Conservation (phyloP, 1,140 invertebrate genomes). For the Hydropsyche tenuis region DNA sequence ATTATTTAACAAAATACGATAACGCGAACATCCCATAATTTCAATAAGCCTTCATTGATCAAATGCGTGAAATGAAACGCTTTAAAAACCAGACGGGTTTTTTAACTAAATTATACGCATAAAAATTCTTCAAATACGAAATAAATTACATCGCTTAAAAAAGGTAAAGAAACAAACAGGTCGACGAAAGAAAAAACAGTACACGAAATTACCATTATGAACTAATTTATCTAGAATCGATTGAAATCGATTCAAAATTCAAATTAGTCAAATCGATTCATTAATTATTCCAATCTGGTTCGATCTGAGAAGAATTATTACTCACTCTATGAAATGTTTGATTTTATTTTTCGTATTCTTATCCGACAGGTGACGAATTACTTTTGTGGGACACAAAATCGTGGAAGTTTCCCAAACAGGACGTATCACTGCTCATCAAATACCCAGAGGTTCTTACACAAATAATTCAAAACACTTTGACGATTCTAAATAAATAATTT, state of each 20-base stretch:
- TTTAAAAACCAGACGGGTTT: no score
- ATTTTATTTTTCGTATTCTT: slow-evolving; percentile 20
- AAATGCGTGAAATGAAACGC: background rate
- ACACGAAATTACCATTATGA: background rate
- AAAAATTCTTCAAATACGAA: no score
- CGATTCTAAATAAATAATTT: slow-evolving; percentile 4
- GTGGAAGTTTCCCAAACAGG: slow-evolving; percentile 53
- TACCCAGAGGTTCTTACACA: slow-evolving; percentile 53
- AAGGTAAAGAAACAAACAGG: no score
- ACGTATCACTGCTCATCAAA: slow-evolving; percentile 53
- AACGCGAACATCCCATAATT: background rate
- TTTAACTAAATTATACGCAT: no score
- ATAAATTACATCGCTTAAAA: no score
- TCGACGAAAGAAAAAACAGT: background rate
- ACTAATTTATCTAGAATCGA: slow-evolving; percentile 1
- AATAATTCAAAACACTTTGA: no score
- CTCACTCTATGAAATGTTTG: background rate
- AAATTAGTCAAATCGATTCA: background rate
- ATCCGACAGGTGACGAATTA: slow-evolving; percentile 42
- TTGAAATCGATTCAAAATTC: slow-evolving; percentile 1
- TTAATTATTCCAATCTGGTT: slow-evolving; percentile 9
- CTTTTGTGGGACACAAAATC: slow-evolving; percentile 35
- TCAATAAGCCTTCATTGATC: background rate
- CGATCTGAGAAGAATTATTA: background rate
- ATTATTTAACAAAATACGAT: no score